phyloP scores from a whole-genome alignment of 1,140 invertebrate species.

The Meloidogyne exigua region DNA sequence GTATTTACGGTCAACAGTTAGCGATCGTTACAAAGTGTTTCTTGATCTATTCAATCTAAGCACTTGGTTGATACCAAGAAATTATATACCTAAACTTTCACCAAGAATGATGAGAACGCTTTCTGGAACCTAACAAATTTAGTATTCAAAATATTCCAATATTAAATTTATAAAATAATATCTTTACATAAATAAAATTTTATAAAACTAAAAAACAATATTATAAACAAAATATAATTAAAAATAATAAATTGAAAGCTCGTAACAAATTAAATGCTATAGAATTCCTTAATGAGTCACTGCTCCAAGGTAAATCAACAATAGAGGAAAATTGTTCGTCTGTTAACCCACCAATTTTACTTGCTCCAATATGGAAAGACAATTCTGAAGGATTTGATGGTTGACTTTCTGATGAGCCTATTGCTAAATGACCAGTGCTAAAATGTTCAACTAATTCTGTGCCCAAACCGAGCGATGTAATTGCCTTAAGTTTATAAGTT shows the following conservation, averaged over 20 bases:
- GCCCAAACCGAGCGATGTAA: constrained; percentile 27
- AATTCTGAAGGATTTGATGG: not conserved
- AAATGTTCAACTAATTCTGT: constrained; percentile 26
- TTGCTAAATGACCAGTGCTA: constrained; percentile 23
- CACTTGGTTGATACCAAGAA: constrained; percentile 86
- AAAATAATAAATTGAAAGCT: not conserved
- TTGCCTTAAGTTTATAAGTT: constrained; percentile 14
- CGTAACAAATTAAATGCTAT: not conserved
- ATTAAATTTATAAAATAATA: not conserved
- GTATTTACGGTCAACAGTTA: constrained; percentile 74
- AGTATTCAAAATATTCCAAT: no score
- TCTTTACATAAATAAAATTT: not conserved
- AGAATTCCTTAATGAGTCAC: constrained; percentile 1
- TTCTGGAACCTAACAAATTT: no score
- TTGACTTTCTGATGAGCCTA: not conserved
- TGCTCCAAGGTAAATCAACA: not conserved
- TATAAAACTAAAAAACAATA: not conserved
- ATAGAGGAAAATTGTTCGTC: not conserved
- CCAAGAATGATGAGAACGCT: constrained; percentile 58
- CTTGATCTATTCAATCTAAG: constrained; percentile 94
- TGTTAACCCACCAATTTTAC: not conserved
- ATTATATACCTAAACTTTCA: constrained; percentile 83
- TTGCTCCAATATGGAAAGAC: not conserved
- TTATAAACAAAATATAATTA: not conserved
- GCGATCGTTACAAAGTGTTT: constrained; percentile 97